Base-by-base conservation (phyloP, 2,797 vertebrate species). In the Peromyscus attwateri region DNA sequence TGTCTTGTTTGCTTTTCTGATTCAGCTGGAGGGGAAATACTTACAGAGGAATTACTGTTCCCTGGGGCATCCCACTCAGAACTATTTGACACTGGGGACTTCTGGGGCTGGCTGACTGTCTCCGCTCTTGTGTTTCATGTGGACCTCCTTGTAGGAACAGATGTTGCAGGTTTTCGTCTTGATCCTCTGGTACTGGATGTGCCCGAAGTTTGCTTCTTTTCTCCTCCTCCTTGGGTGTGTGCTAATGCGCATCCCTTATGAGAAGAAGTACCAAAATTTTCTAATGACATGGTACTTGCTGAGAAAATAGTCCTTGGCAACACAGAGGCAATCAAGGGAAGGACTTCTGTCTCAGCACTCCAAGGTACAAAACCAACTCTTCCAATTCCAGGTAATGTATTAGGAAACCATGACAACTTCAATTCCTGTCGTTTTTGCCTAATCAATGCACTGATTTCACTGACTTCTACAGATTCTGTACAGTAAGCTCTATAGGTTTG, bases 211-310 rank as follows among this genome's bases (percentile, higher is more conserved):
- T 99, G 99, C 89, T 99, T 99, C 97, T 99, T 99, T 96, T 99
- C 99, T 92, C 99, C 99, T 97, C 99, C 99, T 98, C 98, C 99
- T 98, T 99, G 99, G 46, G 99, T 98, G 98, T 99, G 99, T 0
- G 99, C 99, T 98, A 99, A 98, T 80, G 99, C 99, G 95, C 99
- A 99, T 94, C 98, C 99, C 88, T 99, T 99, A 87, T 99, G 99
- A 98, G 98, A 99, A 98, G 99, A 99, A 98, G 99, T 99, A 95
- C 99, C 99, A 98, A 99, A 99, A 98, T 99, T 98, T 97, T 98
- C 99, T 83, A 99, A 98, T 95, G 98, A 98, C 49, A 98, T 98
- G 83, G 97, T 97, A 97, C 85, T 98, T 96, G 98, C 98, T 96
- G 98, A 98, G 98, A 99, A 98, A 98, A 98, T 95, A 91, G 98